Evolutionary conservation across 1,140 invertebrate species (phyloP).

Genomic region (Bombus consobrinus): DNA sequence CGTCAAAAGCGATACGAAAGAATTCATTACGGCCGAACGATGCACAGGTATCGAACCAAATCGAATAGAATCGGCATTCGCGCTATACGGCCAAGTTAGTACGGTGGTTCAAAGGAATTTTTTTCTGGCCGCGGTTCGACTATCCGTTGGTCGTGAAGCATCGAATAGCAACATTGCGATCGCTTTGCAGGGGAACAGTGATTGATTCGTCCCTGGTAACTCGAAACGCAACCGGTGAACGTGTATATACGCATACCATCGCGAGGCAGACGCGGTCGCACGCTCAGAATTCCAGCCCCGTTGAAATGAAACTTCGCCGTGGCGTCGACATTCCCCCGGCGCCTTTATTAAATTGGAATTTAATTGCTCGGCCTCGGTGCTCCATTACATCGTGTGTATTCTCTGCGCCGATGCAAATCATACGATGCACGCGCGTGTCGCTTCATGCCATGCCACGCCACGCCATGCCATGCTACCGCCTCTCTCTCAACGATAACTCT

Average conservation of each 20-base stretch:
- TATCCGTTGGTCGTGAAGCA: slow-evolving; percentile 51
- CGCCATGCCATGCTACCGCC: background rate
- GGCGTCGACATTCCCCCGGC: slow-evolving; percentile 69
- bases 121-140: slow-evolving; percentile 46
- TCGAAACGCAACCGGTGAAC: slow-evolving; percentile 57
- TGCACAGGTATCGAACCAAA: background rate
- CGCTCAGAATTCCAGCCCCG: slow-evolving; percentile 69
- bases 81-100: slow-evolving; percentile 17
- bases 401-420: slow-evolving; percentile 63
- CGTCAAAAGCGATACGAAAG: background rate
- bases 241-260: slow-evolving; percentile 61
- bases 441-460: slow-evolving; percentile 6
- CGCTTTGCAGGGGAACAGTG: slow-evolving; percentile 57
- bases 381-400: slow-evolving; percentile 67
- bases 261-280: slow-evolving; percentile 56
- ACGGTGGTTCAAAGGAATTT: slow-evolving; percentile 64
- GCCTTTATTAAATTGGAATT: slow-evolving; percentile 78
- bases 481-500: background rate
- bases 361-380: slow-evolving; percentile 72
- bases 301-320: slow-evolving; percentile 73
- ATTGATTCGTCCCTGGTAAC: slow-evolving; percentile 69
- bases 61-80: slow-evolving; percentile 16
- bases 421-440: slow-evolving; percentile 52
- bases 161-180: slow-evolving; percentile 65
- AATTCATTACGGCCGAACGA: slow-evolving; percentile 22